Evolutionary conservation across 1,140 invertebrate genomes (phyloP).

Genomic region (Schlechtendalia chinensis): DNA sequence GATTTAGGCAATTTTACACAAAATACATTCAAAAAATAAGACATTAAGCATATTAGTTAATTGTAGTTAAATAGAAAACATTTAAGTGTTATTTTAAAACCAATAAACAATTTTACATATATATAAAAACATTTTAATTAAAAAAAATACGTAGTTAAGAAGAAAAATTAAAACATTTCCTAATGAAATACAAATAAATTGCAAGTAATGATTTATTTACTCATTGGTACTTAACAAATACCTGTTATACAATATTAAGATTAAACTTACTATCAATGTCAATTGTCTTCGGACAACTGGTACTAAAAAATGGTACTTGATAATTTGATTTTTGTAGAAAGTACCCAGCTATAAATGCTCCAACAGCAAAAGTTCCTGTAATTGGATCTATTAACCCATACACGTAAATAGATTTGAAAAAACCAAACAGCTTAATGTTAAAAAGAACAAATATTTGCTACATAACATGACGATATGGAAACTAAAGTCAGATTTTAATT

Average conservation of each 20-base stretch:
- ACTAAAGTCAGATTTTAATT: neutral
- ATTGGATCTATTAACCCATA: conserved; percentile 29
- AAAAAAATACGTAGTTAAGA: too few relatives aligned
- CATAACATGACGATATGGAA: neutral
- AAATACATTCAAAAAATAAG: too few relatives aligned
- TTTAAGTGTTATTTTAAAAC: too few relatives aligned
- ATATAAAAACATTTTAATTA: too few relatives aligned
- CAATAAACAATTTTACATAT: too few relatives aligned
- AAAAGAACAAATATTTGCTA: neutral
- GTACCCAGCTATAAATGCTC: conserved; percentile 9
- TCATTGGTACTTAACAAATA: too few relatives aligned
- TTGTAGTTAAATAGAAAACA: too few relatives aligned
- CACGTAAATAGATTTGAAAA: neutral
- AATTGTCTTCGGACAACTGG: neutral
- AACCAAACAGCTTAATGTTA: neutral
- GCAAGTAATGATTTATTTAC: too few relatives aligned
- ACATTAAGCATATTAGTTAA: too few relatives aligned
- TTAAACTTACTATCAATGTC: neutral
- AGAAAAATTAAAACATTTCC: too few relatives aligned
- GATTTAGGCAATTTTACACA: too few relatives aligned
- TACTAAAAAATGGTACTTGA: neutral
- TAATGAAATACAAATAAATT: too few relatives aligned
- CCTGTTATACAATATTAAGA: neutral
- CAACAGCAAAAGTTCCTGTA: conserved; percentile 9
- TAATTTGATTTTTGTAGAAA: conserved; percentile 1